A percentile compares a stretch with the other conserved stretches of the same genome.
Evolutionary conservation across 2,888 invertebrate species (phyloP).

Genomic region (Pristionchus mayeri): DNA sequence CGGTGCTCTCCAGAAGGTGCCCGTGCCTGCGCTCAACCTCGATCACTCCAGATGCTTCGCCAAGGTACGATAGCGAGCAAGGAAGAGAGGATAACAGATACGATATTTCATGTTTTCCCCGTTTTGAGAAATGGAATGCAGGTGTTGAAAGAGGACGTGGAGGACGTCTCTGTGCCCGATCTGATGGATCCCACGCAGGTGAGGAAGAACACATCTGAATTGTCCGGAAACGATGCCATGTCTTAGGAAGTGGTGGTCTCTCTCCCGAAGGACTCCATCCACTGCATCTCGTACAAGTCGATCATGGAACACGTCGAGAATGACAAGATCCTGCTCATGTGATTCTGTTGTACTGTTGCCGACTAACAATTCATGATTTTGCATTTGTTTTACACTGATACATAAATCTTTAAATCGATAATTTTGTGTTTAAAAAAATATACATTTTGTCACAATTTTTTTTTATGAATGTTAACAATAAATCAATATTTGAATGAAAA

Average conservation of each 20-base stretch:
- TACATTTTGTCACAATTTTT: too few relatives aligned
- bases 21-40: conserved; percentile 33
- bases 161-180: conserved; percentile 28
- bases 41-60: conserved; percentile 33
- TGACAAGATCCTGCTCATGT: conserved; percentile 43
- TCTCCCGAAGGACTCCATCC: conserved; percentile 38
- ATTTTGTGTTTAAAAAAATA: too few relatives aligned
- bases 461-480: too few relatives aligned
- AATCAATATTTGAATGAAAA: too few relatives aligned
- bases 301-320: conserved; percentile 43
- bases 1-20: conserved; percentile 33
- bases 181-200: conserved; percentile 39
- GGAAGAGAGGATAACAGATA: too few relatives aligned
- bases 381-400: too few relatives aligned
- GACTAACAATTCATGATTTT: neutral
- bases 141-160: conserved; percentile 44
- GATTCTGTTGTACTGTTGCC: neutral
- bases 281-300: conserved; percentile 44
- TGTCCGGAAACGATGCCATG: neutral
- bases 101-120: neutral
- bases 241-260: conserved; percentile 23
- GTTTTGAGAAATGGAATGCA: neutral
- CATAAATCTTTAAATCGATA: too few relatives aligned
- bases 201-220: neutral
- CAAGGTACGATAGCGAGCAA: conserved; percentile 7